A percentile compares a stretch with the other conserved stretches of the same genome.
phyloP scores from a whole-genome alignment of 2,113 vertebrate species.

The Gracilinanus agilis region DNA sequence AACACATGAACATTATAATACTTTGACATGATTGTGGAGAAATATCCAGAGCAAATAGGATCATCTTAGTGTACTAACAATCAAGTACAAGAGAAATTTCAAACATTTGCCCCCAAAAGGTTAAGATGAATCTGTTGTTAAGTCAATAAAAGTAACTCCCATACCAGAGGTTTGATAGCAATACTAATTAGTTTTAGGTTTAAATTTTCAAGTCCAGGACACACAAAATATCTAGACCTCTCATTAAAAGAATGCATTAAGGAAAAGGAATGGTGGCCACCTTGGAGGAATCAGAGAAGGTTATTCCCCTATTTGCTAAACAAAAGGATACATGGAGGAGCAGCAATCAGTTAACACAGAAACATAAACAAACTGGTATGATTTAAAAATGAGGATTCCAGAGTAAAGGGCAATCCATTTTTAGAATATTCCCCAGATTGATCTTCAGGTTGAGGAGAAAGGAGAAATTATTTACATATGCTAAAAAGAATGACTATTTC shows the following conservation, averaged over 20 bases:
- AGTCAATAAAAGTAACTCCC: constrained; percentile 51
- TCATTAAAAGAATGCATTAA: constrained; percentile 50
- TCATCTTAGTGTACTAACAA: constrained; percentile 60
- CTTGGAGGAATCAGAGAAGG: constrained; percentile 32
- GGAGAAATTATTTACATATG: constrained; percentile 39
- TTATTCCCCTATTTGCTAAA: constrained; percentile 42
- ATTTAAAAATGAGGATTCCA: constrained; percentile 37
- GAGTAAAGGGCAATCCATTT: constrained; percentile 20
- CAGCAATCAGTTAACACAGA: constrained; percentile 10
- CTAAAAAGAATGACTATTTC: constrained; percentile 44
- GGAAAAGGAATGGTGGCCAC: neutral
- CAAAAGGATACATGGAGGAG: constrained; percentile 40
- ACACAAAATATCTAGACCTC: constrained; percentile 73
- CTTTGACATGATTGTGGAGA: neutral
- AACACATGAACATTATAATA: neutral
- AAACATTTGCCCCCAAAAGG: constrained; percentile 63
- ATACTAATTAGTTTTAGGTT: constrained; percentile 69
- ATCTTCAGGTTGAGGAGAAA: constrained; percentile 37
- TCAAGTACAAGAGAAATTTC: constrained; percentile 61
- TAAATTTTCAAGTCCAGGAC: constrained; percentile 55
- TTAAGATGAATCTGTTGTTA: constrained; percentile 68
- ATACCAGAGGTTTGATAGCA: constrained; percentile 64
- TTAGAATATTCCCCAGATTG: constrained; percentile 4
- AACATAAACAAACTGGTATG: constrained; percentile 36
- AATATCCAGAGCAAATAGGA: constrained; percentile 46